phyloP scores from a whole-genome alignment of 2,113 vertebrate genomes.

The Pagrus major region DNA sequence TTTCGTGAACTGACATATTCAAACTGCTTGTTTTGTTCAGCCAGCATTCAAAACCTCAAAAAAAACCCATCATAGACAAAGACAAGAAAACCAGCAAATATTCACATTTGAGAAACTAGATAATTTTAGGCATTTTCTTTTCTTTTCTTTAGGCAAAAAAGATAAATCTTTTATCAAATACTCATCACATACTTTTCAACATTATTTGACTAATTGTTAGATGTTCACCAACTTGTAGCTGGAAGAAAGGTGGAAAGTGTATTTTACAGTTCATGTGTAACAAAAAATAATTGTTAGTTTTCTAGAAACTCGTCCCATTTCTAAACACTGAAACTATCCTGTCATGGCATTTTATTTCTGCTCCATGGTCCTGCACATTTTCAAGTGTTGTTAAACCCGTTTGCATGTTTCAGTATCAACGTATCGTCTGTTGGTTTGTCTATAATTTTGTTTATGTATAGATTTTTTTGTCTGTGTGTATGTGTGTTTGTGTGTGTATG shows the following conservation, averaged over 20 bases:
- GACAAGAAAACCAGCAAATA: background rate
- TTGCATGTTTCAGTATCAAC: background rate
- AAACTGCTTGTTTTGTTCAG: background rate
- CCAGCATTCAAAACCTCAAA: background rate
- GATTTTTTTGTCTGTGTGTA: slow-evolving; percentile 5
- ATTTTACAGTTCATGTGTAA: background rate
- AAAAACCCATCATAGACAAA: background rate
- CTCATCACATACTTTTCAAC: background rate
- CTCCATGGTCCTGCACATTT: background rate
- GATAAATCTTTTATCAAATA: background rate
- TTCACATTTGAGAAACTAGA: background rate
- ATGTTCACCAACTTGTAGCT: background rate
- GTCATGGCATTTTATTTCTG: no score
- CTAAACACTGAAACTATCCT: background rate
- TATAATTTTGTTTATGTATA: background rate
- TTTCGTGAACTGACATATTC: background rate
- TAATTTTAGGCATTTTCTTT: no score
- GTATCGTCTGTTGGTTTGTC: background rate
- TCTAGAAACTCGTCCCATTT: background rate
- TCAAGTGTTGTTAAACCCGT: background rate
- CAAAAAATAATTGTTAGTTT: background rate
- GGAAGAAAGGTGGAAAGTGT: background rate
- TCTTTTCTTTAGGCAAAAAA: no score
- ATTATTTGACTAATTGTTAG: background rate
- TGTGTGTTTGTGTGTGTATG: slow-evolving; percentile 6